Conservation (phyloP, 2,113 vertebrate species). For the Xenus cinereus region DNA sequence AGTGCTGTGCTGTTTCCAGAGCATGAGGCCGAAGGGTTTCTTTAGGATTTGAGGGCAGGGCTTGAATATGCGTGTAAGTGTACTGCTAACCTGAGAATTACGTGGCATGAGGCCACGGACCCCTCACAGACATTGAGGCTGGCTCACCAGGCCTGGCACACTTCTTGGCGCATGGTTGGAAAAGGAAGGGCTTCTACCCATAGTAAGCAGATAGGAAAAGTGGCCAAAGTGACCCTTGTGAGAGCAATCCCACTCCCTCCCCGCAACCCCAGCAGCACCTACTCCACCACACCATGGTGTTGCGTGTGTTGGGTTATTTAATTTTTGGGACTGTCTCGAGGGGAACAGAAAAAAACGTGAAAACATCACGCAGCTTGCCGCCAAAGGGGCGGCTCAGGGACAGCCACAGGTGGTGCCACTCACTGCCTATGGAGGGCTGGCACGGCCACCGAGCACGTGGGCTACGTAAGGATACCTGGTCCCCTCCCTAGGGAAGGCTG, state of each 20-base stretch:
- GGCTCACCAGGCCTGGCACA: not conserved
- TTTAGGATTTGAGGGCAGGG: not conserved
- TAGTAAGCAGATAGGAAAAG: not conserved
- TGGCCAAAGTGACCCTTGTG: not conserved
- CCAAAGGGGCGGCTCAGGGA: accelerated
- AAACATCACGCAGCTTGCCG: not conserved
- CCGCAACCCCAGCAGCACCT: not conserved
- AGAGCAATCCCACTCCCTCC: not conserved
- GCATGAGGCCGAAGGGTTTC: not conserved
- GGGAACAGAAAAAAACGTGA: not conserved
- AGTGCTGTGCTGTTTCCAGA: not conserved
- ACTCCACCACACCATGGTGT: not conserved
- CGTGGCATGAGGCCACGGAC: accelerated
- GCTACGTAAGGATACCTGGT: accelerated
- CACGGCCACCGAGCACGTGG: accelerated
- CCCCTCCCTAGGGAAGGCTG: not conserved
- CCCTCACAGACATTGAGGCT: not conserved
- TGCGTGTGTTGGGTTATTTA: not conserved
- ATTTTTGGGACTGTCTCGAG: not conserved
- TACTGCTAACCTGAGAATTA: not conserved
- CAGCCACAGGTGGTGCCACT: not conserved
- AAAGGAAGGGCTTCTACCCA: not conserved
- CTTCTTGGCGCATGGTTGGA: accelerated
- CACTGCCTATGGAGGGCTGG: accelerated
- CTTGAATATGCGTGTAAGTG: accelerated